These are phyloP conservation scores for Cataglyphis hispanica DNA, from an alignment of 1,140 invertebrate genomes.

Conservation along the genomic window DNA sequence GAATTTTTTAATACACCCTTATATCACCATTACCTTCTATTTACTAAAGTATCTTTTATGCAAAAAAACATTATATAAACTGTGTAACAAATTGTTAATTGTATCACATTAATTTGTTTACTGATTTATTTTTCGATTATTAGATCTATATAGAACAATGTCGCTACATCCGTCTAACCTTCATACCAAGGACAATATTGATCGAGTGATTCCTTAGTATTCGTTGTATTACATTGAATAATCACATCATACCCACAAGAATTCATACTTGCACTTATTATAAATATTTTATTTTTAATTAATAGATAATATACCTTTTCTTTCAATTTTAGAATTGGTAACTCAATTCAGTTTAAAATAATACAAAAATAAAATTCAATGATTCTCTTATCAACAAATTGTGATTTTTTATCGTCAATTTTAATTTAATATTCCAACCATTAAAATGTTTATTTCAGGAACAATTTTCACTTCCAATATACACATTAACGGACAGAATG, in stretches of 20 bases:
- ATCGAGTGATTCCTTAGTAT: conserved; percentile 19
- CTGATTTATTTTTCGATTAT: neutral
- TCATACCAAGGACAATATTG: conserved; percentile 56
- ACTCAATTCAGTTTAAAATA: neutral
- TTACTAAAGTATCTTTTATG: neutral
- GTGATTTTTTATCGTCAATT: neutral
- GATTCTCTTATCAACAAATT: neutral
- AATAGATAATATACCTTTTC: neutral
- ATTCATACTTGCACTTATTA: neutral
- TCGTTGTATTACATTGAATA: conserved; percentile 9
- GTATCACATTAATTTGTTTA: neutral
- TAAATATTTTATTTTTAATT: neutral
- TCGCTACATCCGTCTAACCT: conserved; percentile 18
- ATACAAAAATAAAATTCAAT: neutral
- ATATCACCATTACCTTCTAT: neutral
- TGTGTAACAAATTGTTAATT: neutral
- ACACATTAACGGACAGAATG: conserved; percentile 51
- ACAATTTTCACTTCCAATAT: conserved; percentile 4
- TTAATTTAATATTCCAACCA: neutral
- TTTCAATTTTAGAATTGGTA: neutral
- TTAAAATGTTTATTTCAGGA: neutral
- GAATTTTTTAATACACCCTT: neutral
- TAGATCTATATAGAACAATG: neutral
- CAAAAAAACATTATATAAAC: neutral
- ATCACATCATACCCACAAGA: neutral